Conservation (phyloP, 2,113 vertebrate species). For the Oceanites oceanicus region DNA sequence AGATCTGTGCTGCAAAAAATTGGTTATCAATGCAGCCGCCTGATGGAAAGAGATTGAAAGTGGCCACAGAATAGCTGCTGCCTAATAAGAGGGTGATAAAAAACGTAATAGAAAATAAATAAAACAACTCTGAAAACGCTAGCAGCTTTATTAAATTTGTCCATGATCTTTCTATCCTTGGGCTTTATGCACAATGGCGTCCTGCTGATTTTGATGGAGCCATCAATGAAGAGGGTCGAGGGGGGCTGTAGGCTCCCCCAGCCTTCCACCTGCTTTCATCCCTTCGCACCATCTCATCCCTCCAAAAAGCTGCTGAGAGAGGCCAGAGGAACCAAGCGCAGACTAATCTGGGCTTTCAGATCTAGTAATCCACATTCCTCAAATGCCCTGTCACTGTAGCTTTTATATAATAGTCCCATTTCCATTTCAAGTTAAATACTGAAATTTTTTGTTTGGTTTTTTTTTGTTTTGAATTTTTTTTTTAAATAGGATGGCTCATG, state of each 20-base stretch:
- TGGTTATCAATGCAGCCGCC: not conserved
- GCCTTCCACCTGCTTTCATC: not conserved
- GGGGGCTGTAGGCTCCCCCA: not conserved
- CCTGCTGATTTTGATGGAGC: not conserved
- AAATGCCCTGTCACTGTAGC: rapidly evolving
- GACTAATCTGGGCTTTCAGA: not conserved
- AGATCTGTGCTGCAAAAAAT: slow-evolving; percentile 1
- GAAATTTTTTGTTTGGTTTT: no score
- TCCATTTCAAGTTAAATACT: not conserved
- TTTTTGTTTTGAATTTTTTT: not conserved
- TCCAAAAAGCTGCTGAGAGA: not conserved
- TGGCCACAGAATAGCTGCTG: not conserved
- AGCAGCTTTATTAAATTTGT: not conserved
- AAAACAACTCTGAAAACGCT: not conserved
- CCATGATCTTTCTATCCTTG: not conserved
- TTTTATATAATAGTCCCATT: not conserved
- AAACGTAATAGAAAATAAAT: not conserved
- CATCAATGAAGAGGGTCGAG: not conserved
- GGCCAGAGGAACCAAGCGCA: not conserved
- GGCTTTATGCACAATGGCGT: not conserved
- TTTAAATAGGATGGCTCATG: not conserved
- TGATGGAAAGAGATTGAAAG: not conserved
- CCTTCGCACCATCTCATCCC: not conserved
- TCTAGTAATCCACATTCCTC: not conserved
- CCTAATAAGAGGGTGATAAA: not conserved